Percentiles rank a stretch among this genome's conserved stretches.
Evolutionary conservation across 2,797 vertebrate genomes (phyloP).

Genomic region (Coracias cyanogaster): DNA sequence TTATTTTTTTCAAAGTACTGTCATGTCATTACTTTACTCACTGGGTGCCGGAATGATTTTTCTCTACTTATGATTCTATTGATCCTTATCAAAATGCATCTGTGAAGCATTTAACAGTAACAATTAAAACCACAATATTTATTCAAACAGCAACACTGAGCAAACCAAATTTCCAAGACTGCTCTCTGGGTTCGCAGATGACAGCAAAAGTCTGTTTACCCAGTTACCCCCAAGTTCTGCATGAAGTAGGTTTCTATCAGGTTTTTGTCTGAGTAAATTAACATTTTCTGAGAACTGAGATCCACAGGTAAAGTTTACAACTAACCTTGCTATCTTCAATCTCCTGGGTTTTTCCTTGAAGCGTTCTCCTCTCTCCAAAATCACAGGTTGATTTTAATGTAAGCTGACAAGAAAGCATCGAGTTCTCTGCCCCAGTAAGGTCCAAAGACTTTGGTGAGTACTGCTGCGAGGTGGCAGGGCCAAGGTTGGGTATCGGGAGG

Average conservation of each 20-base stretch:
- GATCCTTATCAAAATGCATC: constrained; percentile 3
- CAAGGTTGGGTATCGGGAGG: constrained; percentile 89
- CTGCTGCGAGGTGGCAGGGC: constrained; percentile 78
- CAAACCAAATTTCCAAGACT: constrained; percentile 15
- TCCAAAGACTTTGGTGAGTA: constrained; percentile 84
- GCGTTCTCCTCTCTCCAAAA: constrained; percentile 82
- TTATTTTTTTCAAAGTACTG: not conserved
- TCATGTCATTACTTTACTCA: constrained; percentile 26
- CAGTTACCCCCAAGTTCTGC: not conserved
- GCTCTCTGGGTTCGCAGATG: not conserved
- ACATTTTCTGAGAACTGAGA: not conserved
- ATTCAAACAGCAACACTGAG: not conserved
- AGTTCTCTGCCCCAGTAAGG: constrained; percentile 77
- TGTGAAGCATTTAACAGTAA: not conserved
- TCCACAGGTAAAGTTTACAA: constrained; percentile 57
- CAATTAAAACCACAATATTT: not conserved
- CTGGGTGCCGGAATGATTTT: not conserved
- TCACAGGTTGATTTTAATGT: constrained; percentile 86
- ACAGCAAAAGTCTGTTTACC: not conserved
- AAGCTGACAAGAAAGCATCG: constrained; percentile 86
- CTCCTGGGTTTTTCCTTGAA: constrained; percentile 82
- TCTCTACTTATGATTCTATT: not conserved
- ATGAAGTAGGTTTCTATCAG: not conserved
- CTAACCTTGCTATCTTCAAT: constrained; percentile 95
- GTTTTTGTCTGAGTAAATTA: constrained; percentile 8